A percentile compares a stretch with the other conserved stretches of the same genome.
Evolutionary conservation across 2,888 invertebrate genomes (phyloP).

Genomic region (Tachina fera): DNA sequence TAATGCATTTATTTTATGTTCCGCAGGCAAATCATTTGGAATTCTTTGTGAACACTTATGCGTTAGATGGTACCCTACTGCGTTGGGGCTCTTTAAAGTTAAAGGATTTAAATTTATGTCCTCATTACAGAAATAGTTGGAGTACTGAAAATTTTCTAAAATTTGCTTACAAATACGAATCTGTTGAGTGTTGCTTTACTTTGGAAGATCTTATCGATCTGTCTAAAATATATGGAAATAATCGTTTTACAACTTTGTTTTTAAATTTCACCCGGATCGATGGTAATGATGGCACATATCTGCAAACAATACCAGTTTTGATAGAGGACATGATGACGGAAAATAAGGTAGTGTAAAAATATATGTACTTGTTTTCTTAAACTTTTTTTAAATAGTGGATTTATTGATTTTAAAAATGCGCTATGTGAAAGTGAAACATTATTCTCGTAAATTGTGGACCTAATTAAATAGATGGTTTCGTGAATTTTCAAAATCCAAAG

Average conservation of each 20-base stretch:
- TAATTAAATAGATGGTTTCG: too few species aligned
- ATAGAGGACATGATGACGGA: constrained; percentile 78
- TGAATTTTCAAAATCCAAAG: too few species aligned
- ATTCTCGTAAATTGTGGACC: too few species aligned
- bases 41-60: constrained; percentile 76
- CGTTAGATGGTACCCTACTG: constrained; percentile 76
- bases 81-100: constrained; percentile 78
- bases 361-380: background rate
- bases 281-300: constrained; percentile 68
- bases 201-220: constrained; percentile 80
- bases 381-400: too few species aligned
- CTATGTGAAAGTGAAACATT: too few species aligned
- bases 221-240: constrained; percentile 74
- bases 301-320: constrained; percentile 80
- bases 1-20: constrained; percentile 16
- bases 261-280: constrained; percentile 78
- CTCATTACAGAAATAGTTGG: constrained; percentile 49
- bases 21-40: constrained; percentile 71
- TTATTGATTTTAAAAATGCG: too few species aligned
- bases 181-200: constrained; percentile 77
- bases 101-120: constrained; percentile 78
- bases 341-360: constrained; percentile 76
- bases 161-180: constrained; percentile 69
- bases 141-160: constrained; percentile 45
- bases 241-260: constrained; percentile 79